Percentiles rank a stretch among this genome's conserved stretches.
phyloP scores from a whole-genome alignment of 2,888 invertebrate species.

The Hirudinaria manillensis region DNA sequence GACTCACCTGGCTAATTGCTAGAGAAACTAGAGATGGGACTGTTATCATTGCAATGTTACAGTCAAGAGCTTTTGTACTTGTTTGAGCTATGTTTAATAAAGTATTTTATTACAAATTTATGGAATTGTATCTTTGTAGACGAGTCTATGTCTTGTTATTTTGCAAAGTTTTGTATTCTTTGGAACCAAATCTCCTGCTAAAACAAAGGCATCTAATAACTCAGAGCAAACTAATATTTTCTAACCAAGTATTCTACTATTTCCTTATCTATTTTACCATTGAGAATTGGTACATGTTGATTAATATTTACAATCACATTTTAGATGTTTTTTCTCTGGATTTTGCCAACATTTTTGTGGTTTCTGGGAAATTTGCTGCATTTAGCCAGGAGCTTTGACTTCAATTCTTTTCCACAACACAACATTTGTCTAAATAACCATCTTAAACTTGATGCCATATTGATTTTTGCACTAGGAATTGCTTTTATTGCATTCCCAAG shows the following conservation, averaged over 20 bases:
- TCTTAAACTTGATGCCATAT: constrained; percentile 38
- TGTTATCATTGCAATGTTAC: constrained; percentile 37
- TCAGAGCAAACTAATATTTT: constrained; percentile 15
- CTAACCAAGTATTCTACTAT: constrained; percentile 16
- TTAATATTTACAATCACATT: background rate
- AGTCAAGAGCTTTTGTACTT: constrained; percentile 40
- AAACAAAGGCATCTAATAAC: background rate
- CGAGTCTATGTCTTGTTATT: constrained; percentile 27
- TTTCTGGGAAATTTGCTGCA: constrained; percentile 37
- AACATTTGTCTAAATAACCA: constrained; percentile 38
- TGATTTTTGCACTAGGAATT: constrained; percentile 32
- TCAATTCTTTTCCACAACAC: constrained; percentile 39
- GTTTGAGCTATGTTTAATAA: background rate
- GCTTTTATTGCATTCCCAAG: constrained; percentile 38
- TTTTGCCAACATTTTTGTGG: constrained; percentile 37
- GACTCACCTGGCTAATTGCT: constrained; percentile 34
- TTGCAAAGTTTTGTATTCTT: constrained; percentile 26
- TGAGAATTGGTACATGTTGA: no score
- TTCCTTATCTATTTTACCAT: background rate
- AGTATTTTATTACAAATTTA: constrained; percentile 5
- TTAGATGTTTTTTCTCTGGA: constrained; percentile 36
- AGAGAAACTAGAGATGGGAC: constrained; percentile 39
- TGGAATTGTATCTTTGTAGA: constrained; percentile 18
- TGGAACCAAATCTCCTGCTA: background rate
- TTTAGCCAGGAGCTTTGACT: constrained; percentile 37